These are phyloP conservation scores for Oegoconia quadripuncta DNA, from an alignment of 2,888 invertebrate genomes.

Conservation along the genomic window DNA sequence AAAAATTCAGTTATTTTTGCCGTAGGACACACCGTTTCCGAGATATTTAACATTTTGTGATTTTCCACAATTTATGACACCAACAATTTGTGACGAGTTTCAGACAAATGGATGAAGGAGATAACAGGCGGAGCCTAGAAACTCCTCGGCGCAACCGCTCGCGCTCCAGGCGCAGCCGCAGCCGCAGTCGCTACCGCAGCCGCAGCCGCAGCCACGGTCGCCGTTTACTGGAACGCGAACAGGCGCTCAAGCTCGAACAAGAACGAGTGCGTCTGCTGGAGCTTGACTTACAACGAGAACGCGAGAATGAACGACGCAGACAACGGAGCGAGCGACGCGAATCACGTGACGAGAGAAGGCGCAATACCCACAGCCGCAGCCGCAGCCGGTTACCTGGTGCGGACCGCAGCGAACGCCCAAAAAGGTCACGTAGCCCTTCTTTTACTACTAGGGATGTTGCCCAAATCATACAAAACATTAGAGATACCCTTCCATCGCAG, in stretches of 20 bases:
- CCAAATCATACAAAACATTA: constrained; percentile 6
- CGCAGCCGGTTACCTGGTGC: background rate
- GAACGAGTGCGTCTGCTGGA: background rate
- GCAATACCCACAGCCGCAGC: background rate
- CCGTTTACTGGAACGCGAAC: constrained; percentile 1
- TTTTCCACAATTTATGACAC: no score
- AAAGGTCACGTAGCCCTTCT: constrained; percentile 13
- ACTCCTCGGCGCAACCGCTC: background rate
- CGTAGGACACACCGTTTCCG: no score
- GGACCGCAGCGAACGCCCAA: background rate
- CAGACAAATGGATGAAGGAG: background rate
- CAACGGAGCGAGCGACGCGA: background rate
- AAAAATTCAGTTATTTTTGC: no score
- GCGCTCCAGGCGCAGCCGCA: background rate
- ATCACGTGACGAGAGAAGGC: background rate
- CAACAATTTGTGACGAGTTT: background rate
- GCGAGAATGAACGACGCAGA: background rate
- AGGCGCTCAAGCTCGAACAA: background rate
- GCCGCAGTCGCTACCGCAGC: background rate
- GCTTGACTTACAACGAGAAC: background rate
- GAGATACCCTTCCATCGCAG: background rate
- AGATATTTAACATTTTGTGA: no score
- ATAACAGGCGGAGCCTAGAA: background rate
- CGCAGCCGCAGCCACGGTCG: constrained; percentile 1
- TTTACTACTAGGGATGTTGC: constrained; percentile 8